Conservation (phyloP, 2,797 vertebrate species). For the Melanogrammus aeglefinus region DNA sequence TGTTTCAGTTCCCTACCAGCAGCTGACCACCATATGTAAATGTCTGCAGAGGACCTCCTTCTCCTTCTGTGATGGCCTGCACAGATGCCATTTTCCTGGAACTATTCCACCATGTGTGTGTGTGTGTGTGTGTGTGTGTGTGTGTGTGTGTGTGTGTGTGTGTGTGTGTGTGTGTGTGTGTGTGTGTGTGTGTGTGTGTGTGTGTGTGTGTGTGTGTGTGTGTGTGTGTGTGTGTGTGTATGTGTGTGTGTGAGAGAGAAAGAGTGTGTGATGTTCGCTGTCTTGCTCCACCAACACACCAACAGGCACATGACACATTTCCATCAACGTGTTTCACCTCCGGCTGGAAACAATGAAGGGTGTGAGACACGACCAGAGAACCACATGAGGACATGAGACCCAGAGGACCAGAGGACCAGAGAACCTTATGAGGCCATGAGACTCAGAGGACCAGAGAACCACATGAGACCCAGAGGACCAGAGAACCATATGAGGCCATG, state of each 20-base stretch:
- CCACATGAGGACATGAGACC: constrained; percentile 31
- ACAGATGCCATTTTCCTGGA: constrained; percentile 73
- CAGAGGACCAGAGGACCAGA: constrained; percentile 23
- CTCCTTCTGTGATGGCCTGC: constrained; percentile 62
- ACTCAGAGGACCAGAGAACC: neutral
- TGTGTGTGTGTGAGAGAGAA: constrained; percentile 31
- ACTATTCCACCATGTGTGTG: constrained; percentile 45
- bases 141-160: constrained; percentile 21
- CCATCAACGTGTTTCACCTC: constrained; percentile 54
- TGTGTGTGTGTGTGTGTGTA: constrained; percentile 8
- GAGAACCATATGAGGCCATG: too few relatives aligned
- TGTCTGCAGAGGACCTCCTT: constrained; percentile 52
- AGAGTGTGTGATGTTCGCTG: constrained; percentile 14
- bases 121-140: constrained; percentile 30
- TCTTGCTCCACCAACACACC: constrained; percentile 3
- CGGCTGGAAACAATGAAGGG: constrained; percentile 67
- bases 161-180: neutral
- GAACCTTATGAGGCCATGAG: constrained; percentile 40
- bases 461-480: too few relatives aligned
- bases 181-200: constrained; percentile 22
- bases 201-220: constrained; percentile 23
- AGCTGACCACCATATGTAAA: constrained; percentile 68
- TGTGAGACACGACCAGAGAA: constrained; percentile 36
- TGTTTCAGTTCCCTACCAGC: constrained; percentile 56
- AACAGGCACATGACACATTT: constrained; percentile 48